Evolutionary conservation across 2,797 vertebrate species (phyloP).

Genomic region (Takifugu ocellatus): DNA sequence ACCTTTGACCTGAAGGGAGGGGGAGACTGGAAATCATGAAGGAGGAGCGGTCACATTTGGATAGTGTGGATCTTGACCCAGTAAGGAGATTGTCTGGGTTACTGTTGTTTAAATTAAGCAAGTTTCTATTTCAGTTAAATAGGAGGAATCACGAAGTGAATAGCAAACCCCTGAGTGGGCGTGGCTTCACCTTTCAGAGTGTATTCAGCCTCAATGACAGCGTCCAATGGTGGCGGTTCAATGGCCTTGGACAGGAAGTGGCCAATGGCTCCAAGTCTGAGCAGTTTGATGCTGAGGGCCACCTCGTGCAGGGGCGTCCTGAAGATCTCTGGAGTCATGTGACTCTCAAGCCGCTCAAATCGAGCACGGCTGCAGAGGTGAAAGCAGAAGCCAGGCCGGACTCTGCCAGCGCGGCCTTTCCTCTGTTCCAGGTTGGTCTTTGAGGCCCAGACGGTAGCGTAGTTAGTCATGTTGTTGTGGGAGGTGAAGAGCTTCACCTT

Average conservation of each 20-base stretch:
- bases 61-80: no score
- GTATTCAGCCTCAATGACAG: conserved; percentile 93
- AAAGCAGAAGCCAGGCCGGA: conserved; percentile 91
- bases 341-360: conserved; percentile 87
- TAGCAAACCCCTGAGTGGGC: not conserved
- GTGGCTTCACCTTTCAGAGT: conserved; percentile 81
- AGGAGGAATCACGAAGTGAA: not conserved
- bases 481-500: conserved; percentile 97
- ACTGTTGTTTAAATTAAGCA: no score
- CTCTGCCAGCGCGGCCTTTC: conserved; percentile 88
- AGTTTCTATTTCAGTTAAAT: no score
- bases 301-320: conserved; percentile 92
- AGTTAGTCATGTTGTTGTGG: conserved; percentile 98
- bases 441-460: conserved; percentile 95
- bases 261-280: conserved; percentile 88
- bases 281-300: conserved; percentile 91
- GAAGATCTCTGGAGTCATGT: conserved; percentile 96
- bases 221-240: conserved; percentile 91
- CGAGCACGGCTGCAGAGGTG: conserved; percentile 90
- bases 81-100: no score
- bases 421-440: conserved; percentile 96
- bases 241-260: conserved; percentile 95
- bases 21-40: no score
- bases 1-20: no score
- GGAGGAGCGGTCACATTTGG: no score